Evolutionary conservation across 2,888 invertebrate genomes (phyloP).

Genomic region (Biston stratarius): DNA sequence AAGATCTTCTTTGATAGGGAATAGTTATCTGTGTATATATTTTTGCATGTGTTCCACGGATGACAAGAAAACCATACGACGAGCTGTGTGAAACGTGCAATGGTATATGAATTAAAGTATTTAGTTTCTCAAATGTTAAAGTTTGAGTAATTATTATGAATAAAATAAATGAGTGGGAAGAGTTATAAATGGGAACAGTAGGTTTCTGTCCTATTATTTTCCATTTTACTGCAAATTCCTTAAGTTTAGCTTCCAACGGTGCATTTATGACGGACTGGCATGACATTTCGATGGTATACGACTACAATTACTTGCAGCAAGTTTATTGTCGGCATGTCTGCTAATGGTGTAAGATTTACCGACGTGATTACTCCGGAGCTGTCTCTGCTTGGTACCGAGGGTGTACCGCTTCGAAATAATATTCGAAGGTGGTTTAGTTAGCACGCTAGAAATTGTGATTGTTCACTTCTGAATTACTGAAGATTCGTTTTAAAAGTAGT

Average conservation of each 20-base stretch:
- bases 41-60: too few species aligned
- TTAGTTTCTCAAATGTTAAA: too few species aligned
- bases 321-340: slow-evolving; percentile 36
- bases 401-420: slow-evolving; percentile 22
- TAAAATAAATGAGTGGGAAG: too few species aligned
- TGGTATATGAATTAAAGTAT: too few species aligned
- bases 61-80: too few species aligned
- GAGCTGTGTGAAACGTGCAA: too few species aligned
- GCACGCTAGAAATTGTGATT: slow-evolving; percentile 15
- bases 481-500: neutral
- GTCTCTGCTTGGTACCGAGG: slow-evolving; percentile 39
- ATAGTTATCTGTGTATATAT: too few species aligned
- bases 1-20: too few species aligned
- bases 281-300: slow-evolving; percentile 37
- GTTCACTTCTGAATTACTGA: slow-evolving; percentile 9
- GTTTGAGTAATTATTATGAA: too few species aligned
- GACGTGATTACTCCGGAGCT: slow-evolving; percentile 37
- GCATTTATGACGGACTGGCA: slow-evolving; percentile 32
- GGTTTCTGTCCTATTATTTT: neutral
- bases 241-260: slow-evolving; percentile 12
- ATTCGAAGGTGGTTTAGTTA: slow-evolving; percentile 22
- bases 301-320: slow-evolving; percentile 36
- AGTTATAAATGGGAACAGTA: too few species aligned
- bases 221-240: too few species aligned
- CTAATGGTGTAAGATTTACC: slow-evolving; percentile 47